Evolutionary conservation across 2,113 vertebrate genomes (phyloP).

Genomic region (Recurvirostra avosetta): DNA sequence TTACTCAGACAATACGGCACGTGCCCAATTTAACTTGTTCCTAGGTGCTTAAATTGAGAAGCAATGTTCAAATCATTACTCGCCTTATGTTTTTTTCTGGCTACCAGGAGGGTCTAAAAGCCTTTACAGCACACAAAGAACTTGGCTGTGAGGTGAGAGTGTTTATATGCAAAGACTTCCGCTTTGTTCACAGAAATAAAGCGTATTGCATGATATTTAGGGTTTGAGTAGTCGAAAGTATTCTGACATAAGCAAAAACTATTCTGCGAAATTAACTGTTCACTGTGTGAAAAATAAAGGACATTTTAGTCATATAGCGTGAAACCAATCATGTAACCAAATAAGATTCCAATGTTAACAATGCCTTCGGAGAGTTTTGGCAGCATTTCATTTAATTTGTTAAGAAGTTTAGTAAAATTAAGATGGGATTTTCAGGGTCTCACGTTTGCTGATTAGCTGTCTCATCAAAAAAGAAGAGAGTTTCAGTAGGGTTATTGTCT

Average conservation of each 20-base stretch:
- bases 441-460: background rate
- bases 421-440: background rate
- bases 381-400: background rate
- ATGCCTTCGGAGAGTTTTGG: background rate
- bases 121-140: background rate
- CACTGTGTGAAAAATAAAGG: background rate
- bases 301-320: background rate
- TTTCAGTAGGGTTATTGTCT: background rate
- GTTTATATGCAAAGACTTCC: background rate
- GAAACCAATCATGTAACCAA: accelerated
- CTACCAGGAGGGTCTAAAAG: background rate
- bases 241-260: background rate
- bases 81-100: background rate
- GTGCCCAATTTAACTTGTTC: too few relatives aligned
- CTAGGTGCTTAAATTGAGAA: background rate
- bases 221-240: background rate
- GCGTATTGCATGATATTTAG: accelerated
- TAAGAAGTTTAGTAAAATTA: background rate
- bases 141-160: background rate
- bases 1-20: background rate
- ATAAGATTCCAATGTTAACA: accelerated
- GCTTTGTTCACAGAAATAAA: background rate
- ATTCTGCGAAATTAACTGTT: background rate
- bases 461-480: background rate
- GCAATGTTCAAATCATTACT: background rate